A percentile compares a stretch with the other conserved stretches of the same genome.
phyloP scores from a whole-genome alignment of 2,113 vertebrate genomes.

The Formicarius rufipectus region DNA sequence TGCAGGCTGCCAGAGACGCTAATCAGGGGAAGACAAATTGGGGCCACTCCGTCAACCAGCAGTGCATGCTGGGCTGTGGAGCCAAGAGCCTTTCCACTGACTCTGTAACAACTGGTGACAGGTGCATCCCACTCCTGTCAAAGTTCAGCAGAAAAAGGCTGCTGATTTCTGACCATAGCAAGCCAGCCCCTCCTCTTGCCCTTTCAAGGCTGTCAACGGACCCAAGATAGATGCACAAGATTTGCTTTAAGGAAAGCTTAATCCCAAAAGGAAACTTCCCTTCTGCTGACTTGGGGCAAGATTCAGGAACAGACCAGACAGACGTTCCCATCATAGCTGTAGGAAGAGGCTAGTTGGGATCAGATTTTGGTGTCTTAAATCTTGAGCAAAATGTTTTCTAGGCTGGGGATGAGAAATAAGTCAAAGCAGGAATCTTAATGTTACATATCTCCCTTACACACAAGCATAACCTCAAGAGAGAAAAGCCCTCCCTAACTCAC shows the following conservation, averaged over 20 bases:
- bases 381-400: not conserved
- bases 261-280: not conserved
- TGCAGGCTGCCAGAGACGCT: not conserved
- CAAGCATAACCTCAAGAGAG: not conserved
- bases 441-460: not conserved
- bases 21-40: not conserved
- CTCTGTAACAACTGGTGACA: not conserved
- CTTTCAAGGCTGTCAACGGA: not conserved
- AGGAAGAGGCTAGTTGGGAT: not conserved
- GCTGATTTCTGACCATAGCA: not conserved
- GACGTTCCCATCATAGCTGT: not conserved
- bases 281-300: not conserved
- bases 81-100: not conserved
- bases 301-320: not conserved
- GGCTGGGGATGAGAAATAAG: not conserved
- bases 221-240: not conserved
- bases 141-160: not conserved
- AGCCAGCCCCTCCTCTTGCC: not conserved
- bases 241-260: not conserved
- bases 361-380: not conserved
- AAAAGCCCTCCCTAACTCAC: not conserved
- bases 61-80: fast-evolving
- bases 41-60: not conserved
- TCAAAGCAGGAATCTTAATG: not conserved
- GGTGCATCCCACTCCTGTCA: not conserved